These are phyloP conservation scores for Theonella swinhoei DNA, from an alignment of 37 sponge, comb jelly and placozoan genomes.

Conservation along the genomic window DNA sequence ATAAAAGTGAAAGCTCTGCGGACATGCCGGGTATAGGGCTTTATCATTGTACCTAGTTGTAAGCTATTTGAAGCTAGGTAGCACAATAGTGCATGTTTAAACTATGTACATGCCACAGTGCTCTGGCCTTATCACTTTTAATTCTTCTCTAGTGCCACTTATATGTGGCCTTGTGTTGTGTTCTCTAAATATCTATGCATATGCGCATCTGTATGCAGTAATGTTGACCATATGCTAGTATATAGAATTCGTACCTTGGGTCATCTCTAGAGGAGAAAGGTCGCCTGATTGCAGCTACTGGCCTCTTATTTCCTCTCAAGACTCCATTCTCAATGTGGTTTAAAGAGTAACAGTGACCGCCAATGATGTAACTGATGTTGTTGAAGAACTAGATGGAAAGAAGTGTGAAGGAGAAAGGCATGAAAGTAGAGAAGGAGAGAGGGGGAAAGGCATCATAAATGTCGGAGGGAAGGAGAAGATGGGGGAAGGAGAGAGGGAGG, in stretches of 20 bases:
- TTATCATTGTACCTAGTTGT: no score
- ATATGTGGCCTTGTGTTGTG: no score
- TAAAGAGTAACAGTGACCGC: constrained; percentile 83
- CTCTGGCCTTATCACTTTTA: no score
- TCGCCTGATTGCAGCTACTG: constrained; percentile 68
- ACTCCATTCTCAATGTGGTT: constrained; percentile 98
- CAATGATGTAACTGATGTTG: constrained; percentile 83
- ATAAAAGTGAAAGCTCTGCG: no score
- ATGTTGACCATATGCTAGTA: no score
- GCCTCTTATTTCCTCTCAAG: constrained; percentile 85
- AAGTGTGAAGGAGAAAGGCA: neutral
- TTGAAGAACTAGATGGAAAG: constrained; percentile 79
- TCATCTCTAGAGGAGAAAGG: constrained; percentile 84
- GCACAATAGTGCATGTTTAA: no score
- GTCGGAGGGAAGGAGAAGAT: neutral
- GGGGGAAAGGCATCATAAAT: neutral
- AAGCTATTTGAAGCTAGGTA: no score
- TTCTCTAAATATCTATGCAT: no score
- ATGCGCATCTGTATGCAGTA: no score
- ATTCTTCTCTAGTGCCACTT: no score
- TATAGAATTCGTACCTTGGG: constrained; percentile 73
- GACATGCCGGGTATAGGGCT: no score
- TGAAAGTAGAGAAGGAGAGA: neutral
- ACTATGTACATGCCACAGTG: no score
- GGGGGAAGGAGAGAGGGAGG: neutral